A percentile compares a stretch with the other conserved stretches of the same genome.
These are phyloP conservation scores for Palythoa heliodiscus DNA, from an alignment of 92 coral and sea anemone species.

Conservation along the genomic window DNA sequence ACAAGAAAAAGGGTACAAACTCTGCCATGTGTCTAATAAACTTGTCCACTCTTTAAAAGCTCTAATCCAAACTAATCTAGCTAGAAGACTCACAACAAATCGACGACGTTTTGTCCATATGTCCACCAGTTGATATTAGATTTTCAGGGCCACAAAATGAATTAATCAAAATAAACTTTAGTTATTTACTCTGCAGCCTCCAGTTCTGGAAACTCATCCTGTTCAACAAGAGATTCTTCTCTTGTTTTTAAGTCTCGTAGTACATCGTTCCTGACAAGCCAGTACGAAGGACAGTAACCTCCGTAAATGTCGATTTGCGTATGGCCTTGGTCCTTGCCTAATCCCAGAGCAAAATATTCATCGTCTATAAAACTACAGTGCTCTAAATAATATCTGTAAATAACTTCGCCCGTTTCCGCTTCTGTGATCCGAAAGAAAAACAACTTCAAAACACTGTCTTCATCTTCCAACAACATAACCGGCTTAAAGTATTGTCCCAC, in stretches of 20 bases:
- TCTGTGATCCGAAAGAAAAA: slow-evolving; percentile 75
- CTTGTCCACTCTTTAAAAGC: too few species aligned
- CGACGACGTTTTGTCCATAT: too few species aligned
- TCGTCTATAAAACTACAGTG: slow-evolving; percentile 76
- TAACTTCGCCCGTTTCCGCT: slow-evolving; percentile 67
- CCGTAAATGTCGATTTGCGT: slow-evolving; percentile 79
- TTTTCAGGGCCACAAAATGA: neutral
- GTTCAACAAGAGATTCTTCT: neutral
- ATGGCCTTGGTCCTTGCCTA: slow-evolving; percentile 67
- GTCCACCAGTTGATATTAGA: too few species aligned
- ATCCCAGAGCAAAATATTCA: slow-evolving; percentile 75
- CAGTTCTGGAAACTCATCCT: neutral
- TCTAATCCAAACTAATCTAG: too few species aligned
- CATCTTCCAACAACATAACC: slow-evolving; percentile 78
- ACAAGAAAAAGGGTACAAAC: too few species aligned
- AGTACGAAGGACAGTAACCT: slow-evolving; percentile 75
- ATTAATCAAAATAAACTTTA: neutral
- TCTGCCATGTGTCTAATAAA: too few species aligned
- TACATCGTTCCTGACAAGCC: slow-evolving; percentile 53
- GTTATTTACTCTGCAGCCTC: neutral
- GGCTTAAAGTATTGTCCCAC: slow-evolving; percentile 88
- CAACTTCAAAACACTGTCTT: slow-evolving; percentile 73
- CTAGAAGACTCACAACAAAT: too few species aligned
- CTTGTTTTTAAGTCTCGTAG: slow-evolving; percentile 32
- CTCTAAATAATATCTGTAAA: slow-evolving; percentile 72